These are phyloP conservation scores for Piscicola geometra DNA, from an alignment of 2,888 invertebrate species.

Conservation along the genomic window DNA sequence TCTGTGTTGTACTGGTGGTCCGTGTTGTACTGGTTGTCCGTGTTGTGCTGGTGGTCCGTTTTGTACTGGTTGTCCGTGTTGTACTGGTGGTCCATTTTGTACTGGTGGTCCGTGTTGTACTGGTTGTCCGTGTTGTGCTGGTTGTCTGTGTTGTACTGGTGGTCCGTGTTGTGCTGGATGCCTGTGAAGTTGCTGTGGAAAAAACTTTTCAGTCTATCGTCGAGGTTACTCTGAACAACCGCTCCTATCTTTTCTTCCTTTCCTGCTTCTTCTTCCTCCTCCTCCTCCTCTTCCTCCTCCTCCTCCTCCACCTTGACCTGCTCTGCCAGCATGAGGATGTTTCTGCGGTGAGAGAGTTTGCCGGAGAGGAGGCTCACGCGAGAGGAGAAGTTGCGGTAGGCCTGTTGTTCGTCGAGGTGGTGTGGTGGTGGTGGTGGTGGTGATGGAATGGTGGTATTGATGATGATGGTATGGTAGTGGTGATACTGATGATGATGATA, in stretches of 20 bases:
- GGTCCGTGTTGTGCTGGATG: not conserved
- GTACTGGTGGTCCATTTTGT: too few species aligned
- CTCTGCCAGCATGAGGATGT: slow-evolving; percentile 31
- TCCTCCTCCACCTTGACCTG: slow-evolving; percentile 20
- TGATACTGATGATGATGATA: not conserved
- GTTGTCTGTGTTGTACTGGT: not conserved
- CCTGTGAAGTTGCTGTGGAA: not conserved
- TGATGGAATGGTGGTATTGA: too few species aligned
- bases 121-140: too few species aligned
- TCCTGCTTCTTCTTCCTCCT: not conserved
- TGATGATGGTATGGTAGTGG: too few species aligned
- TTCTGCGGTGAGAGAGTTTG: slow-evolving; percentile 25
- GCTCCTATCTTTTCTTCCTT: not conserved
- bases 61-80: too few species aligned
- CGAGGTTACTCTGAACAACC: not conserved
- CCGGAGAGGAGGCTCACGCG: slow-evolving; percentile 11
- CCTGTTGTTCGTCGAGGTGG: too few species aligned
- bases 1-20: too few species aligned
- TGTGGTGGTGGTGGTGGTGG: too few species aligned
- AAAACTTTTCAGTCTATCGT: slow-evolving; percentile 4
- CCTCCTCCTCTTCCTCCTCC: slow-evolving; percentile 28
- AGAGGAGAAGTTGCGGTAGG: slow-evolving; percentile 21
- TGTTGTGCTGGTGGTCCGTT: too few species aligned
- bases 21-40: too few species aligned
- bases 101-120: too few species aligned